Evolutionary conservation across 1,140 invertebrate species (phyloP).

Genomic region (Heliconius nattereri): DNA sequence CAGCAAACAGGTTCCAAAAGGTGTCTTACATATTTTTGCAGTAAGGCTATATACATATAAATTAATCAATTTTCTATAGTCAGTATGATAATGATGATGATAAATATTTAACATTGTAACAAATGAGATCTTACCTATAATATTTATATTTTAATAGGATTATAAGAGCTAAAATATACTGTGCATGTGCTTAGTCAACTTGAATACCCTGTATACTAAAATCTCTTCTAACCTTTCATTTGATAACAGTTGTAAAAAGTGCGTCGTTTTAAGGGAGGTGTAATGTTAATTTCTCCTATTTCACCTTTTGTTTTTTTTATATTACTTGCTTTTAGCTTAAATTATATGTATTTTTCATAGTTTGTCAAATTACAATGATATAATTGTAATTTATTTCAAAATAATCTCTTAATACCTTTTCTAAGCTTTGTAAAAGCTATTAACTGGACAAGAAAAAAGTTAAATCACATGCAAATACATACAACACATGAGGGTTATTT

Average conservation of each 20-base stretch:
- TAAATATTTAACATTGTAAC: slow-evolving; percentile 38
- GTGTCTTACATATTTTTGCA: slow-evolving; percentile 23
- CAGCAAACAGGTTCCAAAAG: slow-evolving; percentile 38
- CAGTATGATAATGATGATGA: slow-evolving; percentile 31
- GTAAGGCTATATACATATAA: slow-evolving; percentile 25
- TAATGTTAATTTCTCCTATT: neutral
- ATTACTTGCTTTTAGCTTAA: slow-evolving; percentile 13
- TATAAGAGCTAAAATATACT: slow-evolving; percentile 39
- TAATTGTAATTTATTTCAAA: neutral
- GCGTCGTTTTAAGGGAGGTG: slow-evolving; percentile 29
- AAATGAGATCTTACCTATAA: slow-evolving; percentile 31
- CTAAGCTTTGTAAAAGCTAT: slow-evolving; percentile 14
- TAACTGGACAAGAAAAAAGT: slow-evolving; percentile 10
- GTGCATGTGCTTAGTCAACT: slow-evolving; percentile 42
- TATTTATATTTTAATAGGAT: slow-evolving; percentile 31
- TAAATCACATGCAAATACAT: slow-evolving; percentile 26
- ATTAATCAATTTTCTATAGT: slow-evolving; percentile 29
- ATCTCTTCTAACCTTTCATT: slow-evolving; percentile 36
- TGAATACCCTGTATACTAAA: slow-evolving; percentile 52
- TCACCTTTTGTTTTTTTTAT: neutral
- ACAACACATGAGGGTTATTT: slow-evolving; percentile 9
- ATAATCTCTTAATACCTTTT: slow-evolving; percentile 3
- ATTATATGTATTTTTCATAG: slow-evolving; percentile 10
- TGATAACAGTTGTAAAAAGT: slow-evolving; percentile 29
- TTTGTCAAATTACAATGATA: neutral